Conservation (phyloP, 35 echinoderm and acorn worm genomes). For the Heliocidaris erythrogramma region DNA sequence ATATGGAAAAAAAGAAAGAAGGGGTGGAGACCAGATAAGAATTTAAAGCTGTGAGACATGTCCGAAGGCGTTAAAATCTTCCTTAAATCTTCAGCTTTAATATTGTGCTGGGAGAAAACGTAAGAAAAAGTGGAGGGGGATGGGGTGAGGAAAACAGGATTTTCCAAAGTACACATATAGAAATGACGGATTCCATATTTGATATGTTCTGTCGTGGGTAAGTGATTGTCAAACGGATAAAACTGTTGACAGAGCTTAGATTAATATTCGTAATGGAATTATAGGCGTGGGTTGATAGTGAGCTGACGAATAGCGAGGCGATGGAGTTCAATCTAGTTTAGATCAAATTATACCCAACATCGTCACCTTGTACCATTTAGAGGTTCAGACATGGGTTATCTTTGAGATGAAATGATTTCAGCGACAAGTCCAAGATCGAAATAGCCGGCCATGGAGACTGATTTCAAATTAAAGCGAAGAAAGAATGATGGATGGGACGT, state of each 20-base stretch:
- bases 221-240: slow-evolving; percentile 17
- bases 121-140: not conserved
- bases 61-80: not conserved
- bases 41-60: not conserved
- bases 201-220: not conserved
- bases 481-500: not conserved
- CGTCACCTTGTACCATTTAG: not conserved
- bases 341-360: not conserved
- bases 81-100: not conserved
- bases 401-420: not conserved
- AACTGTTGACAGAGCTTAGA: slow-evolving; percentile 16
- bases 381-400: slow-evolving; percentile 9
- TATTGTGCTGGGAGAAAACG: not conserved
- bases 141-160: not conserved
- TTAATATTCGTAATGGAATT: slow-evolving; percentile 14
- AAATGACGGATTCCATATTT: not conserved
- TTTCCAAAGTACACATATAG: not conserved
- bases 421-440: not conserved
- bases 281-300: not conserved
- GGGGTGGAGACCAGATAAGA: not conserved
- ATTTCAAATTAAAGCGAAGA: not conserved
- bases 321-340: not conserved
- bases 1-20: not conserved
- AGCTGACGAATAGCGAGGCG: not conserved
- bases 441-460: not conserved